A percentile compares a stretch with the other conserved stretches of the same genome.
phyloP scores from a whole-genome alignment of 2,113 vertebrate species.

The Monopterus albus region DNA sequence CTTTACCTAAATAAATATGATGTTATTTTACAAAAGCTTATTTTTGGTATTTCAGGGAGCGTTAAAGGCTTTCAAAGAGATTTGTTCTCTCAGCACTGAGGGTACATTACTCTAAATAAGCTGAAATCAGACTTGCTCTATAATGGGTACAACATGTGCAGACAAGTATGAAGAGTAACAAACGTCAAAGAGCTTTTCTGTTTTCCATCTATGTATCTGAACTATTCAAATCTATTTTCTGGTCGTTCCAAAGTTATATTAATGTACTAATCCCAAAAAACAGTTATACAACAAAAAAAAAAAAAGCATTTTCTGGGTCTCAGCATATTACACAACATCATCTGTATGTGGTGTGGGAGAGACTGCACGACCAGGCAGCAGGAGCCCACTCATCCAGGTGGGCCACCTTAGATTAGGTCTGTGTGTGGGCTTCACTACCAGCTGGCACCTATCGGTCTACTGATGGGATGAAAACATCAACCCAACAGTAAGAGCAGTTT shows the following conservation, averaged over 20 bases:
- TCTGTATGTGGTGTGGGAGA: conserved; percentile 54
- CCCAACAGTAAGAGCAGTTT: neutral
- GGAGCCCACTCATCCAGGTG: conserved; percentile 65
- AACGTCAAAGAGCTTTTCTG: neutral
- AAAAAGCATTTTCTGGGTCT: conserved; percentile 52
- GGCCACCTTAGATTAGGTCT: conserved; percentile 53
- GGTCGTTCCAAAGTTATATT: conserved; percentile 35
- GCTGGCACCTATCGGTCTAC: conserved; percentile 31
- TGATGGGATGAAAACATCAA: conserved; percentile 38
- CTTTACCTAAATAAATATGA: neutral
- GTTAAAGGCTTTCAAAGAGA: neutral
- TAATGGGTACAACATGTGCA: neutral
- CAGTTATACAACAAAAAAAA: conserved; percentile 66
- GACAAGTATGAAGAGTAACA: neutral
- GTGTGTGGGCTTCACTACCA: conserved; percentile 55
- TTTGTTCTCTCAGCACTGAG: no score
- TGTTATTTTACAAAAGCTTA: neutral
- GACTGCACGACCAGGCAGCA: conserved; percentile 39
- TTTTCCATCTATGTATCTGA: conserved; percentile 22
- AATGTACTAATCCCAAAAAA: conserved; percentile 39
- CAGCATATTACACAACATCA: conserved; percentile 54
- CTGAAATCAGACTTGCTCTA: conserved; percentile 2
- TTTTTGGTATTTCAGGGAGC: neutral
- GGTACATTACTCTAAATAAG: neutral
- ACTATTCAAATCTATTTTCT: conserved; percentile 47